These are phyloP conservation scores for Phengaris arion DNA, from an alignment of 2,888 invertebrate genomes.

Conservation along the genomic window DNA sequence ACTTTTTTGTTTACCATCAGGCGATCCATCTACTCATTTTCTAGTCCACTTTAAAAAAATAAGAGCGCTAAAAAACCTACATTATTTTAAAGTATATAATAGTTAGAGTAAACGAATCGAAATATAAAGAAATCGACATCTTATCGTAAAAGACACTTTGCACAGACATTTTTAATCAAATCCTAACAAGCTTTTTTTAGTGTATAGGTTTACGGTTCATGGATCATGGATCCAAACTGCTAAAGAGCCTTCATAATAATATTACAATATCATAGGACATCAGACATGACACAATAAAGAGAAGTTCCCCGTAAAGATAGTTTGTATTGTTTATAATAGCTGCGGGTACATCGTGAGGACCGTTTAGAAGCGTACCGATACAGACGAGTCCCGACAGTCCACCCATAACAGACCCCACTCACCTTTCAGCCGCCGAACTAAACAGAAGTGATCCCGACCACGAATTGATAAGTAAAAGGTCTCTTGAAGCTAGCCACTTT, in stretches of 20 bases:
- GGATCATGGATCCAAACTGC: background rate
- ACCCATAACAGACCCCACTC: constrained; percentile 51
- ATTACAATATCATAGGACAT: constrained; percentile 4
- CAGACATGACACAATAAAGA: constrained; percentile 4
- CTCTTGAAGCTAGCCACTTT: constrained; percentile 45
- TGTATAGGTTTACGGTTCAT: too few relatives aligned
- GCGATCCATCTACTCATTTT: too few relatives aligned
- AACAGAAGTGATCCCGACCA: constrained; percentile 40
- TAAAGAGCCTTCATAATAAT: background rate
- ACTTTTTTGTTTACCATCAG: too few relatives aligned
- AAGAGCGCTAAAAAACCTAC: too few relatives aligned
- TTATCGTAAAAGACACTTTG: too few relatives aligned
- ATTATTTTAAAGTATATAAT: too few relatives aligned
- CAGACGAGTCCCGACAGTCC: constrained; percentile 58
- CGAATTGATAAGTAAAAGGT: constrained; percentile 51
- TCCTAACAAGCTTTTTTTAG: too few relatives aligned
- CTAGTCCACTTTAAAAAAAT: too few relatives aligned
- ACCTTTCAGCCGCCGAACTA: constrained; percentile 42
- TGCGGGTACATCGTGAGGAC: constrained; percentile 73
- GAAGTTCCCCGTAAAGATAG: constrained; percentile 10
- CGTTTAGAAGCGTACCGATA: constrained; percentile 69
- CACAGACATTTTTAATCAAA: too few relatives aligned
- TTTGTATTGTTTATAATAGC: constrained; percentile 68
- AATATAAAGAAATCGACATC: too few relatives aligned
- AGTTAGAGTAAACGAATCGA: too few relatives aligned